Conservation (phyloP, 2,797 vertebrate species). For the Catharus ustulatus region DNA sequence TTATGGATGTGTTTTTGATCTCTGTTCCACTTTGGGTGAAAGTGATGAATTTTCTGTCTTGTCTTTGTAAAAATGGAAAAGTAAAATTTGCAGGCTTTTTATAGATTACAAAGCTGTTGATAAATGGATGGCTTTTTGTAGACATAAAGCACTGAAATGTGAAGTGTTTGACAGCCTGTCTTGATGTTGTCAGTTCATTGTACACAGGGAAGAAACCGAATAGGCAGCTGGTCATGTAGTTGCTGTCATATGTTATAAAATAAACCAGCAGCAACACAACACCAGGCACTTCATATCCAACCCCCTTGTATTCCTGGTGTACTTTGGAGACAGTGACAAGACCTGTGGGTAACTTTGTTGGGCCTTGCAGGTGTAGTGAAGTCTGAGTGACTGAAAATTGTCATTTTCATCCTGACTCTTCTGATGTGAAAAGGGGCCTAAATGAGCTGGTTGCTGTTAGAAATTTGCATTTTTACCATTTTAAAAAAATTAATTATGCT, state of each 20-base stretch:
- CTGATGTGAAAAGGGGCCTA: not conserved
- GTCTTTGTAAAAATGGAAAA: slow-evolving; percentile 24
- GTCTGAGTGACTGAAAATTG: not conserved
- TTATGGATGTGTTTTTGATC: slow-evolving; percentile 20
- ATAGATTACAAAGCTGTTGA: slow-evolving; percentile 19
- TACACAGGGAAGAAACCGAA: not conserved
- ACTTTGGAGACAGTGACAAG: not conserved
- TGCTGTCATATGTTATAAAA: not conserved
- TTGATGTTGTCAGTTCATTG: not conserved
- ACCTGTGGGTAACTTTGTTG: not conserved
- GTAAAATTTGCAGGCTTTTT: slow-evolving; percentile 28
- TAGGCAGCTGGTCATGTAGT: not conserved
- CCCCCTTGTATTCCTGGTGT: not conserved
- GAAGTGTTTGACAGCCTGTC: not conserved
- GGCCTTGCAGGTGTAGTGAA: not conserved
- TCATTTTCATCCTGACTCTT: not conserved
- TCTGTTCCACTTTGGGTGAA: not conserved
- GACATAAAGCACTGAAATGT: not conserved
- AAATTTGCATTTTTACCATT: not conserved
- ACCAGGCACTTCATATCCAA: not conserved
- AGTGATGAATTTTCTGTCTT: not conserved
- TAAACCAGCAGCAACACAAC: not conserved
- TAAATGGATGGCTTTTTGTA: slow-evolving; percentile 31
- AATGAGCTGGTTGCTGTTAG: not conserved
- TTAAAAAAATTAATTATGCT: not conserved